Base-by-base conservation (phyloP, 1,140 invertebrate genomes). In the Maconellicoccus hirsutus region DNA sequence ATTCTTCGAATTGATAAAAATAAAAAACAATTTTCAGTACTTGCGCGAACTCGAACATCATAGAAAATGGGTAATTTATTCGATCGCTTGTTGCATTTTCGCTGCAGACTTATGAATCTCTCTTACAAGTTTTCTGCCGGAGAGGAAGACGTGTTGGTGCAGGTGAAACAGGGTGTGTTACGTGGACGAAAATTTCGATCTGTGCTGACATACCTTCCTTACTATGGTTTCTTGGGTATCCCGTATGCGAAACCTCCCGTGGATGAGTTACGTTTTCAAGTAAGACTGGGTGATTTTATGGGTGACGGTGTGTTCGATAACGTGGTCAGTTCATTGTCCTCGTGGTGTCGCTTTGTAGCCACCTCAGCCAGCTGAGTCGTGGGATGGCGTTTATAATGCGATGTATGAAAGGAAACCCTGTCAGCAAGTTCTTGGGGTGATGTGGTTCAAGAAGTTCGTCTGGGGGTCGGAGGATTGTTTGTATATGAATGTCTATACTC, bases 191-290 rank as follows among this genome's bases (percentile, higher is more conserved):
- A 27, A 7, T 59, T 42, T 14, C 70, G 59, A 39, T 70, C 69
- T 22, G 29, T 10, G 8, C 21, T 74, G 33, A 70, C 69, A 0
- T 82, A 82, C 0, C 79, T 79, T 42, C 75, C 75, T 1, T 83
- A 80, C 76, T 83, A 82, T 75, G 83, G 83, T 42, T 89, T 88
- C 78, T 80, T 83, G 42, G 86, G 86, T 3, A 79, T 83, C 70
- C 82, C 82, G 1, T 83, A 80, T 72, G 82, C 82, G 12, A 76
- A 79, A 72, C 77, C 82, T 27, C 82, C 82, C 0, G 69, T 82
- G 19, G 77, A 77, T 25, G 74, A 78, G n/a, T 74, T 80, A 14
- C 71, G 82, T 23, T 83, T 83, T 72, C 74, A 77, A 74, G 79
- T 80, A 73, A 71, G 61, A 14, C 29, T 33, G 29, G 4, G 12